Percentiles rank a stretch among this genome's conserved stretches.
phyloP scores from a whole-genome alignment of 2,113 vertebrate genomes.

The Hymenochirus boettgeri region DNA sequence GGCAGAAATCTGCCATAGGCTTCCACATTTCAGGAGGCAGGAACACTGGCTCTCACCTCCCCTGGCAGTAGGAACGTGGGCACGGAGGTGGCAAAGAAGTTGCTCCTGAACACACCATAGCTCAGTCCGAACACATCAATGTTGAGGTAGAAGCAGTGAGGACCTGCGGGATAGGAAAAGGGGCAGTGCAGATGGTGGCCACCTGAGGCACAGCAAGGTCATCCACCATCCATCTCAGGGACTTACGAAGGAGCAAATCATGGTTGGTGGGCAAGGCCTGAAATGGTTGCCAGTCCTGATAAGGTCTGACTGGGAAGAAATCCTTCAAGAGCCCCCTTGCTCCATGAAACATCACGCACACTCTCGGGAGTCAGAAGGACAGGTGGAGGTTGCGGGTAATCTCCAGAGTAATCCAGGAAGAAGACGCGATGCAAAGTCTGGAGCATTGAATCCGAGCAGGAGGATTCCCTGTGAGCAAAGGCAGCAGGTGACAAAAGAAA shows the following conservation, averaged over 20 bases:
- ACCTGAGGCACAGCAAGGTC: constrained; percentile 50
- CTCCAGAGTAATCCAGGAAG: constrained; percentile 20
- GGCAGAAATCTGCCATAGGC: constrained; percentile 69
- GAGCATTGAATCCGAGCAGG: constrained; percentile 29
- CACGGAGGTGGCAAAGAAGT: constrained; percentile 62
- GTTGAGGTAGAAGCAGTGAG: constrained; percentile 67
- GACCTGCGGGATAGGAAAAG: constrained; percentile 63
- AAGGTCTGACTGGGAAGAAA: constrained; percentile 63
- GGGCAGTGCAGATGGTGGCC: constrained; percentile 64
- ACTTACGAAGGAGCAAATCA: constrained; percentile 61
- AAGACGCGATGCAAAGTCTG: constrained; percentile 41
- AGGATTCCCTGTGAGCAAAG: constrained; percentile 35
- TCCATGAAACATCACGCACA: constrained; percentile 49
- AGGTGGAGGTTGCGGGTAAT: constrained; percentile 27
- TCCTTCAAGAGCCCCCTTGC: constrained; percentile 48
- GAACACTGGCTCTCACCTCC: constrained; percentile 69
- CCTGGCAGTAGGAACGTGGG: constrained; percentile 57
- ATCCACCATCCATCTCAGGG: constrained; percentile 69
- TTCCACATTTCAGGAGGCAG: constrained; percentile 64
- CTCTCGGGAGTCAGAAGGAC: constrained; percentile 26
- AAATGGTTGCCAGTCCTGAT: constrained; percentile 74
- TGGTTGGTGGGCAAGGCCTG: constrained; percentile 64
- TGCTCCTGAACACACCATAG: constrained; percentile 58
- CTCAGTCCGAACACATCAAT: constrained; percentile 69
- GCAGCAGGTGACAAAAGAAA: not conserved